Evolutionary conservation across 2,888 invertebrate genomes (phyloP).

Genomic region (Polyommatus iphigenia): DNA sequence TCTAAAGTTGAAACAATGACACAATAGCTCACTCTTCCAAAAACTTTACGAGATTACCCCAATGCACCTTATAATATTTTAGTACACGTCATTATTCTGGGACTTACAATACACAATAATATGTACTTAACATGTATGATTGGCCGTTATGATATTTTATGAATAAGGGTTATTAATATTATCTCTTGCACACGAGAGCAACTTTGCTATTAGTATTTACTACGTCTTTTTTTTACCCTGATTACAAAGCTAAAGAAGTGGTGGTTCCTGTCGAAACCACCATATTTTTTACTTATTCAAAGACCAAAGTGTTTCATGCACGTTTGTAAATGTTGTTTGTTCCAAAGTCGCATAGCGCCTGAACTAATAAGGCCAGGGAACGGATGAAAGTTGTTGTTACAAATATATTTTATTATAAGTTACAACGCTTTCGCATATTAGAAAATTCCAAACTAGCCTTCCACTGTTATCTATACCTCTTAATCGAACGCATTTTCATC

Average conservation of each 20-base stretch:
- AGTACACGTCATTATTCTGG: too few relatives aligned
- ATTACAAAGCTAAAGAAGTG: background rate
- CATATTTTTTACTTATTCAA: too few relatives aligned
- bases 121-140: too few relatives aligned
- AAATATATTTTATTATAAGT: too few relatives aligned
- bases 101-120: too few relatives aligned
- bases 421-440: too few relatives aligned
- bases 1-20: too few relatives aligned
- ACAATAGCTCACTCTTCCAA: too few relatives aligned
- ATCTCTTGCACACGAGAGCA: background rate
- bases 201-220: background rate
- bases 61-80: too few relatives aligned
- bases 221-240: background rate
- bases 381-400: background rate
- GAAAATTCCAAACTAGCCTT: too few relatives aligned
- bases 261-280: background rate
- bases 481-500: background rate
- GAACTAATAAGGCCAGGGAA: background rate
- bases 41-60: too few relatives aligned
- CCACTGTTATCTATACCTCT: background rate
- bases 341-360: background rate
- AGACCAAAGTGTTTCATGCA: background rate
- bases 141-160: background rate
- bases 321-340: background rate
- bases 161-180: too few relatives aligned